A percentile compares a stretch with the other conserved stretches of the same genome.
Conservation (phyloP, 2,888 invertebrate genomes). For the Agriotes lineatus region DNA sequence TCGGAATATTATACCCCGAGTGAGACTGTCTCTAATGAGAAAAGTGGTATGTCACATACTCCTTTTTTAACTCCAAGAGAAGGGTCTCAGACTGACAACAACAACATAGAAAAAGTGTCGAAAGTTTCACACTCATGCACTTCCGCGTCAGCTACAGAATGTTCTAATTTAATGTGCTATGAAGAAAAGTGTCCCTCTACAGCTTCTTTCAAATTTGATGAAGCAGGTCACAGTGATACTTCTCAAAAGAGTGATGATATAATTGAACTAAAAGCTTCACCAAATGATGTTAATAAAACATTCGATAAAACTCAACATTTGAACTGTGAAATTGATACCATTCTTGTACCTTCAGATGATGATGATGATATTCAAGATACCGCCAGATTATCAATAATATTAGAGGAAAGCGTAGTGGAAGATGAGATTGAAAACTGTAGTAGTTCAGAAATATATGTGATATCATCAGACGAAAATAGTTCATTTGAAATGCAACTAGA, state of each 20-base stretch:
- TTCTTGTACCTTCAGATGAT: neutral
- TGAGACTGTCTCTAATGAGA: neutral
- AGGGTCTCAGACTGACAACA: neutral
- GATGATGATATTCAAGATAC: neutral
- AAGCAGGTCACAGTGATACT: neutral
- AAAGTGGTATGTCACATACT: neutral
- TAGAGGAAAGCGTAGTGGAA: neutral
- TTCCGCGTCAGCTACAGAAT: neutral
- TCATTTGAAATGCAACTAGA: neutral
- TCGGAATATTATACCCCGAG: conserved; percentile 6
- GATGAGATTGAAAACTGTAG: neutral
- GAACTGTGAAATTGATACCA: too few relatives aligned
- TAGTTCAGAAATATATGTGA: neutral
- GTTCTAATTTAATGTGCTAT: neutral
- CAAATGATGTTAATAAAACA: too few relatives aligned
- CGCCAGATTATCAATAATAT: neutral
- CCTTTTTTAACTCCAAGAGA: neutral
- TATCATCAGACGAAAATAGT: neutral
- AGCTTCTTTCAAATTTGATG: neutral
- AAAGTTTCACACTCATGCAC: neutral
- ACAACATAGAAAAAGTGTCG: neutral
- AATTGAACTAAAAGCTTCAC: too few relatives aligned
- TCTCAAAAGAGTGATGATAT: too few relatives aligned
- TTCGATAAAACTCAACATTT: neutral
- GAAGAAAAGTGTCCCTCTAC: neutral